Evolutionary conservation across 2,797 vertebrate genomes (phyloP).

Genomic region (Linurgus olivaceus): DNA sequence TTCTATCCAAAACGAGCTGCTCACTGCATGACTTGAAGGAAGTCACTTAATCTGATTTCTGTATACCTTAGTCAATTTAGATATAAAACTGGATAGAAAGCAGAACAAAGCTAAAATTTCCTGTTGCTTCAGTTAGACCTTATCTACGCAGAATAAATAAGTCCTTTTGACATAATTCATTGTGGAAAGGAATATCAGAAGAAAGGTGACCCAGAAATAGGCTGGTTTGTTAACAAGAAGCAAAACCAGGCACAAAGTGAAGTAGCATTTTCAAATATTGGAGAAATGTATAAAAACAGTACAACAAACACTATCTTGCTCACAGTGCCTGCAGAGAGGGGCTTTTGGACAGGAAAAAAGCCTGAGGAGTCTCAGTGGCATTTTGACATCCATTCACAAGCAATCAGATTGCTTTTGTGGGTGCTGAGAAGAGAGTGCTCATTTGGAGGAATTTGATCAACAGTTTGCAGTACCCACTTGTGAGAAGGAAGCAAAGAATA

Average conservation of each 20-base stretch:
- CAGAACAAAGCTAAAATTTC: constrained; percentile 12
- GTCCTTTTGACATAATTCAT: neutral
- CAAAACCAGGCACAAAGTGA: neutral
- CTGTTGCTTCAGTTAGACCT: neutral
- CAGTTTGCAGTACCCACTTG: neutral
- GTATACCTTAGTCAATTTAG: constrained; percentile 36
- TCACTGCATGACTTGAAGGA: constrained; percentile 16
- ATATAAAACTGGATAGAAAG: constrained; percentile 34
- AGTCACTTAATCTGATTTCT: constrained; percentile 57
- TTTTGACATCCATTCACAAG: neutral
- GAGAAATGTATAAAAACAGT: rapidly evolving
- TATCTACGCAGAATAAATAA: constrained; percentile 8
- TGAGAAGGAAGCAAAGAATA: neutral
- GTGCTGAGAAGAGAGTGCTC: neutral
- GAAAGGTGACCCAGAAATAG: neutral
- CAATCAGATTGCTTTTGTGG: neutral
- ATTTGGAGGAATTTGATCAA: neutral
- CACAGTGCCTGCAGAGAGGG: neutral
- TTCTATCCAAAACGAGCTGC: constrained; percentile 2
- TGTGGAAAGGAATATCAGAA: neutral
- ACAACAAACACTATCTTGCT: neutral
- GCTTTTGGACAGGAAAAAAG: neutral
- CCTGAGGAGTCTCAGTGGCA: neutral
- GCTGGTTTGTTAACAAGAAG: neutral
- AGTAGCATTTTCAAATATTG: neutral